A percentile compares a stretch with the other conserved stretches of the same genome.
Evolutionary conservation across 2,888 invertebrate genomes (phyloP).

Genomic region (Agriopis aurantiaria): DNA sequence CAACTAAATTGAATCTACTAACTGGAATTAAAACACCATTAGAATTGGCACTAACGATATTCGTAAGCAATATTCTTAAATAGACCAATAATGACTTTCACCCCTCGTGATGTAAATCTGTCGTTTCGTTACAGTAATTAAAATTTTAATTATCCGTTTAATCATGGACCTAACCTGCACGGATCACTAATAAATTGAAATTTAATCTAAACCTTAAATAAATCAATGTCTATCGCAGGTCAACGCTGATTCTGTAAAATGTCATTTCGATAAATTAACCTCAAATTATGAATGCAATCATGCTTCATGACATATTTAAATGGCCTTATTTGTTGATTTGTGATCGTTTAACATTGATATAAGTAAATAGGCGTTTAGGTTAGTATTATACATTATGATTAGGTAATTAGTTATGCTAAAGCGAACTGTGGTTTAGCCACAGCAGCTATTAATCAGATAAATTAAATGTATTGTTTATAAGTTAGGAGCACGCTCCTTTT

Average conservation of each 20-base stretch:
- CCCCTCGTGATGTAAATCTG: neutral
- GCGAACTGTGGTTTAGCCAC: neutral
- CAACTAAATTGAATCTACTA: neutral
- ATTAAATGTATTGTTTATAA: neutral
- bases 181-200: conserved; percentile 25
- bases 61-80: conserved; percentile 3
- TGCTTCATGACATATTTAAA: too few relatives aligned
- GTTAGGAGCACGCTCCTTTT: too few relatives aligned
- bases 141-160: conserved; percentile 27
- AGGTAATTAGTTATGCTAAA: neutral
- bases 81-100: conserved; percentile 12
- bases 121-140: conserved; percentile 26
- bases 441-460: too few relatives aligned
- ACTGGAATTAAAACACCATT: neutral
- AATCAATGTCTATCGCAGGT: conserved; percentile 8
- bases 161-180: conserved; percentile 16
- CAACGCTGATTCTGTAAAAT: conserved; percentile 5
- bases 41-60: neutral
- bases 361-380: too few relatives aligned
- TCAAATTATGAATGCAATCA: conserved; percentile 3
- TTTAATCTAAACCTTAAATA: conserved; percentile 24
- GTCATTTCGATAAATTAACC: conserved; percentile 1
- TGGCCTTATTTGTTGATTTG: neutral
- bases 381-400: neutral
- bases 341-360: too few relatives aligned